Percentiles rank a stretch among this genome's conserved stretches.
Conservation (phyloP, 2,888 invertebrate species). For the Pocota personata region DNA sequence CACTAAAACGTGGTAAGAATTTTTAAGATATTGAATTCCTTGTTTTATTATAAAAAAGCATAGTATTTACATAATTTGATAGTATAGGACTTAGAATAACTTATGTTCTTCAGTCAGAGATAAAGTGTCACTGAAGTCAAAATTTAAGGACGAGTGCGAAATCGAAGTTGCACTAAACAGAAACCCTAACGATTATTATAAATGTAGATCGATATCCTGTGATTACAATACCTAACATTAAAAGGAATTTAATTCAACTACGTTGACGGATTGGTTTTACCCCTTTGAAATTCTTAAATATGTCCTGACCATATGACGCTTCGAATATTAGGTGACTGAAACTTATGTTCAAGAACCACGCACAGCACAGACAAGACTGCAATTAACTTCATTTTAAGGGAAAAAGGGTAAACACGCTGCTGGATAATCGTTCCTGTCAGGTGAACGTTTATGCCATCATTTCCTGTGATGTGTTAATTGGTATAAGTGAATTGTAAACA, state of each 20-base stretch:
- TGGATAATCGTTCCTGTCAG: conserved; percentile 28
- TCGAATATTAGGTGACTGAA: background rate
- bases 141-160: too few relatives aligned
- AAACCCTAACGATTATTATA: too few relatives aligned
- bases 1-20: background rate
- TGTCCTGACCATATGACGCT: background rate
- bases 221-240: too few relatives aligned
- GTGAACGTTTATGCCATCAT: conserved; percentile 22
- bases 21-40: background rate
- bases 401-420: background rate
- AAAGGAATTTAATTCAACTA: too few relatives aligned
- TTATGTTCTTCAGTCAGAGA: too few relatives aligned
- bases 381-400: background rate
- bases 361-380: background rate
- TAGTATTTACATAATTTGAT: too few relatives aligned
- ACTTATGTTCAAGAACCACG: background rate
- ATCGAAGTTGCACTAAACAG: too few relatives aligned
- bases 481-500: background rate
- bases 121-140: too few relatives aligned
- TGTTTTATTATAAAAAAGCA: too few relatives aligned
- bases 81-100: too few relatives aligned
- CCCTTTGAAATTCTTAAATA: background rate
- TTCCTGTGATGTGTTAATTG: conserved; percentile 32
- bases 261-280: too few relatives aligned
- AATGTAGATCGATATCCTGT: too few relatives aligned